These are phyloP conservation scores for Triplophysa bombifrons DNA, from an alignment of 2,797 vertebrate genomes.

Conservation along the genomic window DNA sequence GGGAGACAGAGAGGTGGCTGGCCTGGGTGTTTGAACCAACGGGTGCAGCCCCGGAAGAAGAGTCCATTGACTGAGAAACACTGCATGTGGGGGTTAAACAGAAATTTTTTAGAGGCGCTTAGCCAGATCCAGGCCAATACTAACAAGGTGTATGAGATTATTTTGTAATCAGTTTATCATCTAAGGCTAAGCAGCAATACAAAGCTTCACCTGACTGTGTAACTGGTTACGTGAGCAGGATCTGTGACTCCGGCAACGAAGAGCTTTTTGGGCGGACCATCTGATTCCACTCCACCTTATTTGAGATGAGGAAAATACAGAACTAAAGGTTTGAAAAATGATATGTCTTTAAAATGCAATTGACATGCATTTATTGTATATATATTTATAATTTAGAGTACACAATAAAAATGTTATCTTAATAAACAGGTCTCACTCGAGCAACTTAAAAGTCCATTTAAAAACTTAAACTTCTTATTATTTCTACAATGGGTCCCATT, in stretches of 20 bases:
- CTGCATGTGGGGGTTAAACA: slow-evolving; percentile 56
- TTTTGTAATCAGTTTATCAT: neutral
- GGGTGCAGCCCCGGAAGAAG: slow-evolving; percentile 61
- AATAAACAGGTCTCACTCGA: too few relatives aligned
- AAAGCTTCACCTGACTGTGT: slow-evolving; percentile 73
- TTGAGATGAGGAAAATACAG: neutral
- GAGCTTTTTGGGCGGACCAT: slow-evolving; percentile 81
- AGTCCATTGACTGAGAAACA: slow-evolving; percentile 71
- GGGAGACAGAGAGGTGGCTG: slow-evolving; percentile 69
- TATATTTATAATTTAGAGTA: too few relatives aligned
- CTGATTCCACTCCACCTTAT: slow-evolving; percentile 79
- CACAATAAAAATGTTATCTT: too few relatives aligned
- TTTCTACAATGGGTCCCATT: too few relatives aligned
- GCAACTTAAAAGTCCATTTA: too few relatives aligned
- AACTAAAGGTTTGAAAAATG: too few relatives aligned
- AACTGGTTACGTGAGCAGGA: slow-evolving; percentile 73
- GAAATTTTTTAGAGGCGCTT: neutral
- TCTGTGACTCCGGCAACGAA: slow-evolving; percentile 81
- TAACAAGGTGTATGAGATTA: neutral
- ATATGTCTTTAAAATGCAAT: too few relatives aligned
- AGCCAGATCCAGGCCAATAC: neutral
- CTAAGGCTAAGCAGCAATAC: neutral
- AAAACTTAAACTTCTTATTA: too few relatives aligned
- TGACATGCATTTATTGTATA: too few relatives aligned
- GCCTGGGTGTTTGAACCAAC: slow-evolving; percentile 65